Evolutionary conservation across 2,113 vertebrate genomes (phyloP), one percentile per base, ranked within the genome.

Genomic region (Dolichallabes microphthalmus): DNA sequence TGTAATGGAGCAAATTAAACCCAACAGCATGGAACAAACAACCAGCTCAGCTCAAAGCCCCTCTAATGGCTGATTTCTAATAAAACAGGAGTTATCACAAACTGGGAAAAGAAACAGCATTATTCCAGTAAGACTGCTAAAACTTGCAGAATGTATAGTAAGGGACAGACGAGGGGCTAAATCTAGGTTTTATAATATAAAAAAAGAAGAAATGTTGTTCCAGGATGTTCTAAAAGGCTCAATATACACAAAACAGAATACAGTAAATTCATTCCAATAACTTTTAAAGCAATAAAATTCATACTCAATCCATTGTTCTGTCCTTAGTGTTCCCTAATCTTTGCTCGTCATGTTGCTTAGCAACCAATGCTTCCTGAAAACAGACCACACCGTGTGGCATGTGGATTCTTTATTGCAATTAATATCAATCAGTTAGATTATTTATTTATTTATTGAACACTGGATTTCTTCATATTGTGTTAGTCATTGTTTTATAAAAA

Each of bases 1-100:
- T 35, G 57, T 87, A 89, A 87, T 87, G 85, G 86, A 84, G 61
- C 60, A 81, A 86, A 84, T 89, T 82, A 85, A 84, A 53, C 86
- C 78, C 22, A 85, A 81, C 30, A 85, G 68, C 74, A 88, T 32
- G 35, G 20, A 45, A 52, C 11, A 80, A 86, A 82, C 45, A 66
- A 60, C 63, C 53, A 85, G 52, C 74, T 81, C 87, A 32, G 82
- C 85, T 82, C 11, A 68, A 61, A 73, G 73, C 27, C 30, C 19
- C 74, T 52, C 55, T 39, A 83, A 79, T 78, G 74, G 32, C 66
- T 74, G 64, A 57, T 73, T 76, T 76, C 64, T 27, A 55, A 39
- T 74, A 85, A 82, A 84, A 76, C 80, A 78, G 66, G 69, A 74
- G 85, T 71, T 63, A 68, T 74, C 68, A 52, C 66, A 27, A 52